A percentile compares a stretch with the other conserved stretches of the same genome.
phyloP scores from a whole-genome alignment of 2,797 vertebrate genomes.

The Xiphophorus birchmanni region DNA sequence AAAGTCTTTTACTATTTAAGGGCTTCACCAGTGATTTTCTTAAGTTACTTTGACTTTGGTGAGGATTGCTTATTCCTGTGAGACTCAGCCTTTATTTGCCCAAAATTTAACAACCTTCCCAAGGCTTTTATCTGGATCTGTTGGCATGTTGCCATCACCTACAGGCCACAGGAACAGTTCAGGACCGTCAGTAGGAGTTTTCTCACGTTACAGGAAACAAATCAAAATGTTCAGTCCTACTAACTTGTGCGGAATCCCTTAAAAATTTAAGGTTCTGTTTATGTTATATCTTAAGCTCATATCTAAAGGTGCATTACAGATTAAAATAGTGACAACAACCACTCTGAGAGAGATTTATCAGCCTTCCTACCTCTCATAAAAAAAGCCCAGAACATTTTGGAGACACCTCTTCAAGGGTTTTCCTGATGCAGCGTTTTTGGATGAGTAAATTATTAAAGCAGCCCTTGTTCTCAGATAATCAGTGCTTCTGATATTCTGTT shows the following conservation, averaged over 20 bases:
- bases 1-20: conserved; percentile 38
- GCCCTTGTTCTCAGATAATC: neutral
- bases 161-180: neutral
- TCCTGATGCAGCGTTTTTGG: neutral
- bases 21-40: conserved; percentile 11
- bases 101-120: neutral
- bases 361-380: neutral
- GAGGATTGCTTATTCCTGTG: conserved; percentile 25
- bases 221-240: neutral
- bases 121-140: neutral
- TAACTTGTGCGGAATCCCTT: too few species aligned
- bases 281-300: neutral
- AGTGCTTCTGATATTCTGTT: neutral
- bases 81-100: neutral
- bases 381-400: neutral
- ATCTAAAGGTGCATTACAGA: neutral
- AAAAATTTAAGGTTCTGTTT: neutral
- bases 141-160: neutral
- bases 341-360: neutral
- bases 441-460: neutral
- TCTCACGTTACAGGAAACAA: neutral
- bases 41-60: conserved; percentile 15
- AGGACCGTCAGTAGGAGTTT: neutral
- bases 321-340: neutral
- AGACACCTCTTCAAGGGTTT: neutral